Evolutionary conservation across 2,113 vertebrate species (phyloP).

Genomic region (Narcine bancroftii): DNA sequence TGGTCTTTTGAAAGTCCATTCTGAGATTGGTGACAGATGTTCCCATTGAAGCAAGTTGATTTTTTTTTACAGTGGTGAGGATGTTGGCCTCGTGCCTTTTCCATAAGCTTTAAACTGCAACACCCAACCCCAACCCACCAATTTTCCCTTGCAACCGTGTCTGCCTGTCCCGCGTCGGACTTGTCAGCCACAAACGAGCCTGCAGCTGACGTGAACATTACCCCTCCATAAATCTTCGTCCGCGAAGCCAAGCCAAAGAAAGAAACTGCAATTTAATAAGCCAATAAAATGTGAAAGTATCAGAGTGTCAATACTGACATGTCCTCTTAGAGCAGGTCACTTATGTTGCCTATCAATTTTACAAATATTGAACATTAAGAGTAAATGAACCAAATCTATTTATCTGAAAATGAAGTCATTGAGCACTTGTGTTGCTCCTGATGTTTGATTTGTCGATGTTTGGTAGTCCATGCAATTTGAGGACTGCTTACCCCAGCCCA

Average conservation of each 20-base stretch:
- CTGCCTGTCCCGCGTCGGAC: too few relatives aligned
- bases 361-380: not conserved
- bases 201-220: too few relatives aligned
- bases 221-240: too few relatives aligned
- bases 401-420: not conserved
- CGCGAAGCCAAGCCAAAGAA: too few relatives aligned
- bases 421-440: not conserved
- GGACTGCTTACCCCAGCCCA: not conserved
- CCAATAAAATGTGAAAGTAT: conserved; percentile 25
- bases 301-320: not conserved
- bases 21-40: conserved; percentile 29
- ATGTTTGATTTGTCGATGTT: not conserved
- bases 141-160: too few relatives aligned
- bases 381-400: not conserved
- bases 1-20: conserved; percentile 5
- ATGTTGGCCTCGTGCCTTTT: conserved; percentile 29
- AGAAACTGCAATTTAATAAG: conserved; percentile 15
- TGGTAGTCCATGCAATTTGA: not conserved
- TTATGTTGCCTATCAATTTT: not conserved
- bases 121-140: too few relatives aligned
- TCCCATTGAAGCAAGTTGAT: not conserved
- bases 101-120: conserved; percentile 4
- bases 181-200: too few relatives aligned
- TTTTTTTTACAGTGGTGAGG: not conserved
- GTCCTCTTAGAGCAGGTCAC: not conserved